These are phyloP conservation scores for Hydroisotoma schaefferi DNA, from an alignment of 2,888 invertebrate species.

Conservation along the genomic window DNA sequence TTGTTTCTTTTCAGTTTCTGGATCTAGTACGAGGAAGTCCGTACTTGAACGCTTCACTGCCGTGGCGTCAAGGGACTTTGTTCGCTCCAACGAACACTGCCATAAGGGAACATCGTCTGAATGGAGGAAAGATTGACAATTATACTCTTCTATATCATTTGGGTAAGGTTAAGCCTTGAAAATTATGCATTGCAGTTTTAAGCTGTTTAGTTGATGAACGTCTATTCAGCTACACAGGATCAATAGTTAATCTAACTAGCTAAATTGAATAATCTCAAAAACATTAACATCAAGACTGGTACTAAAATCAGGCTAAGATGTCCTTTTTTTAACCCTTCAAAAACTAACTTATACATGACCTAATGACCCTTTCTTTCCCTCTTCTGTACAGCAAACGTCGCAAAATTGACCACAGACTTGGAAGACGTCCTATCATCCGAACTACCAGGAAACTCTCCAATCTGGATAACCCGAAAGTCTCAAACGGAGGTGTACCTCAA, in stretches of 20 bases:
- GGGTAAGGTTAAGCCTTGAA: slow-evolving; percentile 36
- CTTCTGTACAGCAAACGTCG: slow-evolving; percentile 66
- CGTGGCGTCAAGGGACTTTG: slow-evolving; percentile 73
- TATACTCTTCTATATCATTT: slow-evolving; percentile 46
- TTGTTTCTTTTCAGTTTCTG: no score
- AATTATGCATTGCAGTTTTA: no score
- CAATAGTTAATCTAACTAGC: no score
- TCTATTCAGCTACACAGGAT: no score
- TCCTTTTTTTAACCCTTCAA: neutral
- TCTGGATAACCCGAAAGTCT: slow-evolving; percentile 70
- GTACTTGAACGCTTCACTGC: slow-evolving; percentile 68
- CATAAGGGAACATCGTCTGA: slow-evolving; percentile 66
- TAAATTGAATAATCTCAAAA: no score
- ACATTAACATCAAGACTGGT: no score
- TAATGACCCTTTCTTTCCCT: no score
- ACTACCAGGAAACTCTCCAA: slow-evolving; percentile 76
- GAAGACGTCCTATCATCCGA: slow-evolving; percentile 71
- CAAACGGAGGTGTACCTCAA: slow-evolving; percentile 72
- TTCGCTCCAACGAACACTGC: slow-evolving; percentile 86
- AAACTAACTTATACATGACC: no score
- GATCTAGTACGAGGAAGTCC: slow-evolving; percentile 68
- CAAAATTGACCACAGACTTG: slow-evolving; percentile 59
- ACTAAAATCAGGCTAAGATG: no score
- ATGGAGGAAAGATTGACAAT: slow-evolving; percentile 43
- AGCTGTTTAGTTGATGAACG: no score